Percentiles rank a stretch among this genome's conserved stretches.
Conservation (phyloP, 2,797 vertebrate genomes). For the Tamandua tetradactyla region DNA sequence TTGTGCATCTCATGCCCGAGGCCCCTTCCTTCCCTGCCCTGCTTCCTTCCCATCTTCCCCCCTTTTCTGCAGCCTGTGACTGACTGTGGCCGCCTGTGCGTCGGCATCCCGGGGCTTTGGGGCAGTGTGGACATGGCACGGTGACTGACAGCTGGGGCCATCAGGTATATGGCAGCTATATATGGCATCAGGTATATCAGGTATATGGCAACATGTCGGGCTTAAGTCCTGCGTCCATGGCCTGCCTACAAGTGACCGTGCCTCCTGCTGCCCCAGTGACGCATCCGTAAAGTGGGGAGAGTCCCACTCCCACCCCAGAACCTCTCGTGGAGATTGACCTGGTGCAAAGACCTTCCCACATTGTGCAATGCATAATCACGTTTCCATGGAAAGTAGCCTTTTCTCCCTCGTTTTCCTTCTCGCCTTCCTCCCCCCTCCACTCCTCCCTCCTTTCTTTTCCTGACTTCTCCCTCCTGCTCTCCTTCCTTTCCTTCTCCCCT, state of each 20-base stretch:
- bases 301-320: rapidly evolving
- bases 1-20: neutral
- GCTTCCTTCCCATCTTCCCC: neutral
- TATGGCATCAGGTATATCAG: too few species aligned
- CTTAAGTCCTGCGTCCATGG: neutral
- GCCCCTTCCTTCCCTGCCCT: neutral
- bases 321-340: neutral
- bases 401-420: neutral
- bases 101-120: neutral
- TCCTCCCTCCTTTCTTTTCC: too few species aligned
- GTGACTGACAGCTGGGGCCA: too few species aligned
- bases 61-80: neutral
- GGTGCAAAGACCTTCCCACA: rapidly evolving
- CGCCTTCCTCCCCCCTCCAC: too few species aligned
- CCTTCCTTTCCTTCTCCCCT: too few species aligned
- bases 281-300: neutral
- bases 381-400: neutral
- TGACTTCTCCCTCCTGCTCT: neutral
- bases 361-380: neutral
- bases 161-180: too few species aligned
- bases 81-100: neutral
- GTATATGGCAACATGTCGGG: neutral
- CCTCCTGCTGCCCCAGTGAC: rapidly evolving
- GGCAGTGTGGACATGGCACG: too few species aligned
- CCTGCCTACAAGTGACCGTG: neutral